These are phyloP conservation scores for Nesometra sesokonis DNA, from an alignment of 35 echinoderm and acorn worm species.

Conservation along the genomic window DNA sequence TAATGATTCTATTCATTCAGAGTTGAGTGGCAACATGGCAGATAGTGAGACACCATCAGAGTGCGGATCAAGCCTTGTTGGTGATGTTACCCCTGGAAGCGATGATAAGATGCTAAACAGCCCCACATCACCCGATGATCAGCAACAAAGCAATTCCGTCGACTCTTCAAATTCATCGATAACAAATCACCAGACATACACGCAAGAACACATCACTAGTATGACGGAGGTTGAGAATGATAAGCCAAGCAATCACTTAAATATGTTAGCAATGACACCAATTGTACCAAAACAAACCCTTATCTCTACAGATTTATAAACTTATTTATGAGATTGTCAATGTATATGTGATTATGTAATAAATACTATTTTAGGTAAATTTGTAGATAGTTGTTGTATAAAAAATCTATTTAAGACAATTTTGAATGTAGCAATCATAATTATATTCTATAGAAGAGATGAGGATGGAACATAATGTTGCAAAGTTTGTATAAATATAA, in stretches of 20 bases:
- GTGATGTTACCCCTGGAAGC: constrained; percentile 16
- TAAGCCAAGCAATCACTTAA: constrained; percentile 25
- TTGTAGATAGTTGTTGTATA: background rate
- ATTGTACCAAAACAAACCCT: background rate
- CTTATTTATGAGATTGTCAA: background rate
- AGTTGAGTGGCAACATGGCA: constrained; percentile 51
- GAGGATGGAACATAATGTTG: background rate
- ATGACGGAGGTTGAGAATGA: constrained; percentile 78
- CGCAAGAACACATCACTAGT: constrained; percentile 5
- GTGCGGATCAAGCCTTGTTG: constrained; percentile 31
- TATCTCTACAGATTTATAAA: background rate
- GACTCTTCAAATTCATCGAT: constrained; percentile 27
- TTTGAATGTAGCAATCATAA: background rate
- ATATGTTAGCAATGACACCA: background rate
- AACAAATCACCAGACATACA: constrained; percentile 13
- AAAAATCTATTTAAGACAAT: background rate
- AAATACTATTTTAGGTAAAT: background rate
- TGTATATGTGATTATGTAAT: background rate
- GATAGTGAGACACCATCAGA: constrained; percentile 58
- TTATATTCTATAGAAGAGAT: background rate
- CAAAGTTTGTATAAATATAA: background rate
- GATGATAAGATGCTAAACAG: background rate
- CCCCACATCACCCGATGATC: background rate
- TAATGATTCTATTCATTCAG: constrained; percentile 70
- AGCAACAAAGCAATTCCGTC: constrained; percentile 1